phyloP scores from a whole-genome alignment of 2,888 invertebrate genomes.

The Elmis aenea region DNA sequence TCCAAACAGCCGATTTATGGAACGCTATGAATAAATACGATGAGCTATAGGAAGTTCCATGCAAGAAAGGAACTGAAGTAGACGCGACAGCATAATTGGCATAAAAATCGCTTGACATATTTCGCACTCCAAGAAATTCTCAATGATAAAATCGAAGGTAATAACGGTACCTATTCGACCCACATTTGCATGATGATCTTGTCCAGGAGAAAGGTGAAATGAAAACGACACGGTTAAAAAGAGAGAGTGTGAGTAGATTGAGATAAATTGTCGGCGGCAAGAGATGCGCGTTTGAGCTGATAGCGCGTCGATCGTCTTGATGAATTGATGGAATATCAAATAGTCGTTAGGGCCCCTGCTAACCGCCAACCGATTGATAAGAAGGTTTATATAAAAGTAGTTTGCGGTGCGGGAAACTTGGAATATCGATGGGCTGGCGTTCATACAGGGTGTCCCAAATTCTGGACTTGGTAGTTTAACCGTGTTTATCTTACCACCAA shows the following conservation, averaged over 20 bases:
- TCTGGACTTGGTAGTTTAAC: too few relatives aligned
- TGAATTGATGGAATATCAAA: conserved; percentile 35
- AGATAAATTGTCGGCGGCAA: conserved; percentile 30
- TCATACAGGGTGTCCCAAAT: too few relatives aligned
- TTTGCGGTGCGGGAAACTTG: too few relatives aligned
- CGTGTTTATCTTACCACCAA: too few relatives aligned
- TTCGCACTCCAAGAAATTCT: background rate
- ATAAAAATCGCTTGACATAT: conserved; percentile 7
- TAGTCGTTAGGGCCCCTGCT: conserved; percentile 26
- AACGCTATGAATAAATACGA: conserved; percentile 19
- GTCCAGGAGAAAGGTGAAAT: conserved; percentile 27
- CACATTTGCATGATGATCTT: conserved; percentile 15
- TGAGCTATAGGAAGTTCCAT: conserved; percentile 8
- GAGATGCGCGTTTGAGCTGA: conserved; percentile 22
- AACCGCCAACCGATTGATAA: conserved; percentile 26
- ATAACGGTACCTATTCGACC: conserved; percentile 14
- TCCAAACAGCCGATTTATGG: conserved; percentile 22
- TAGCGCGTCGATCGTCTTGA: conserved; percentile 19
- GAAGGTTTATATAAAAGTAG: conserved; percentile 21
- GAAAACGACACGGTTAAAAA: conserved; percentile 26
- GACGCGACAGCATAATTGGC: conserved; percentile 5
- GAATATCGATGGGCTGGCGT: conserved; percentile 1
- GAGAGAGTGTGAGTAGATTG: conserved; percentile 28
- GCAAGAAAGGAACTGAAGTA: conserved; percentile 2
- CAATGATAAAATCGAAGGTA: conserved; percentile 5